A percentile compares a stretch with the other conserved stretches of the same genome.
Evolutionary conservation across 2,797 vertebrate species (phyloP).

Genomic region (Chromobotia macracanthus): DNA sequence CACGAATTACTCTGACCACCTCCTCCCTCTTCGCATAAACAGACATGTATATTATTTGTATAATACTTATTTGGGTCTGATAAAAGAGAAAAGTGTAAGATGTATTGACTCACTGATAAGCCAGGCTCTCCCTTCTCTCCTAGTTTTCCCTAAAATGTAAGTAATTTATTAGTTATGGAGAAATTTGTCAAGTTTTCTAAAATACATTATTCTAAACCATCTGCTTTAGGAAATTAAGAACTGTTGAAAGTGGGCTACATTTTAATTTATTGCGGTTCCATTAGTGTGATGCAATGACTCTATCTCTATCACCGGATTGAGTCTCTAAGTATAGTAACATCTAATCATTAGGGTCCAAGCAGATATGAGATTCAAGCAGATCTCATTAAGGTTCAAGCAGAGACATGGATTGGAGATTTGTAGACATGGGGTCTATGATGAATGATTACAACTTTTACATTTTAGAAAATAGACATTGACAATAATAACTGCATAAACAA

Average conservation of each 20-base stretch:
- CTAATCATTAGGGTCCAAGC: too few relatives aligned
- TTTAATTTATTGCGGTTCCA: too few relatives aligned
- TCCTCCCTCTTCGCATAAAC: conserved; percentile 78
- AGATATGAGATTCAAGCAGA: too few relatives aligned
- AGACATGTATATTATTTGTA: conserved; percentile 10
- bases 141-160: conserved; percentile 73
- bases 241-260: background rate
- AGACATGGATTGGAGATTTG: too few relatives aligned
- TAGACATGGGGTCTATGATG: too few relatives aligned
- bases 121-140: conserved; percentile 85
- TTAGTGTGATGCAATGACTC: too few relatives aligned
- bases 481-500: too few relatives aligned
- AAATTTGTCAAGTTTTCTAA: background rate
- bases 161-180: background rate
- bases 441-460: too few relatives aligned
- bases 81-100: background rate
- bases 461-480: too few relatives aligned
- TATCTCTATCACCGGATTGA: too few relatives aligned
- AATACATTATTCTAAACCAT: background rate
- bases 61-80: background rate
- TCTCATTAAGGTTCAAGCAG: too few relatives aligned
- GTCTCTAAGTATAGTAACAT: too few relatives aligned
- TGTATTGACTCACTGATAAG: conserved; percentile 78
- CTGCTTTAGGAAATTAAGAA: background rate
- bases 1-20: conserved; percentile 84